Evolutionary conservation across 1,140 invertebrate genomes (phyloP).

Genomic region (Apis laboriosa): DNA sequence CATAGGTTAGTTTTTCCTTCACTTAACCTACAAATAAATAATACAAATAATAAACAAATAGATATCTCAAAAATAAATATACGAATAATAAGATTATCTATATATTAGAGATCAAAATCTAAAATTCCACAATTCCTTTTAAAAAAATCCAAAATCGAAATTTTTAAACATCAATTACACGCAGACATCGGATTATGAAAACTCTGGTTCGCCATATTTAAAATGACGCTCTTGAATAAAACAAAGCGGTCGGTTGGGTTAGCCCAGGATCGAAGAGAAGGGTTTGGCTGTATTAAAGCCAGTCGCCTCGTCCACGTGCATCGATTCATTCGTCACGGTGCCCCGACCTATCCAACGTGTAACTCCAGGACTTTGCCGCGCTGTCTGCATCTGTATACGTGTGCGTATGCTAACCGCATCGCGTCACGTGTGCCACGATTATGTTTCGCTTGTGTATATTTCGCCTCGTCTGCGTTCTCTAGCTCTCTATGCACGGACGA

Average conservation of each 20-base stretch:
- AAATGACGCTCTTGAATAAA: background rate
- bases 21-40: too few relatives aligned
- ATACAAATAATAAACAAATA: too few relatives aligned
- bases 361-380: slow-evolving; percentile 35
- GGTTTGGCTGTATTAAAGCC: slow-evolving; percentile 28
- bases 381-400: background rate
- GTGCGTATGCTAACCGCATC: slow-evolving; percentile 21
- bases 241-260: background rate
- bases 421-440: slow-evolving; percentile 23
- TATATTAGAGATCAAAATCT: too few relatives aligned
- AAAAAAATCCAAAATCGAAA: too few relatives aligned
- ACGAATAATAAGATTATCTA: too few relatives aligned
- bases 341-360: slow-evolving; percentile 55
- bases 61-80: too few relatives aligned
- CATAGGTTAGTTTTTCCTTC: too few relatives aligned
- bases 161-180: too few relatives aligned
- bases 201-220: background rate
- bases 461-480: background rate
- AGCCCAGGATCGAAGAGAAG: slow-evolving; percentile 26
- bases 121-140: too few relatives aligned
- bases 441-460: background rate
- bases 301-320: slow-evolving; percentile 18
- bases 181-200: too few relatives aligned
- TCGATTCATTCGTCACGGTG: slow-evolving; percentile 47
- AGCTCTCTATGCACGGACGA: background rate